Evolutionary conservation across 2,113 vertebrate genomes (phyloP).

Genomic region (Cyprinodon variegatus): DNA sequence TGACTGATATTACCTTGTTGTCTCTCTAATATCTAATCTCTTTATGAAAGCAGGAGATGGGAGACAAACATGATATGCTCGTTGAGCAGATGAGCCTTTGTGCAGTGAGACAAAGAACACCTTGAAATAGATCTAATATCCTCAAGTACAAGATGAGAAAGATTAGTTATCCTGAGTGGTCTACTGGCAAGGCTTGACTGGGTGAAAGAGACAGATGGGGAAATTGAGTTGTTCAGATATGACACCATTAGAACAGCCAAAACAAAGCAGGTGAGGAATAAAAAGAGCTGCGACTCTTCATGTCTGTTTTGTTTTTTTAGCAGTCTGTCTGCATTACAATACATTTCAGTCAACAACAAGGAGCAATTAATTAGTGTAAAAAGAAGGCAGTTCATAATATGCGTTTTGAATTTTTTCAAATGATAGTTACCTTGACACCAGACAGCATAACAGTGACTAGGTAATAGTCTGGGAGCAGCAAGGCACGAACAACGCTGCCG

Average conservation of each 20-base stretch:
- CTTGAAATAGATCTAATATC: slow-evolving; percentile 55
- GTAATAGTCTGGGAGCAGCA: slow-evolving; percentile 94
- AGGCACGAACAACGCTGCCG: slow-evolving; percentile 91
- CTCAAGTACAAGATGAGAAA: slow-evolving; percentile 53
- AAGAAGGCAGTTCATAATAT: background rate
- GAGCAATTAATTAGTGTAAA: no score
- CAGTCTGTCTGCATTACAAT: background rate
- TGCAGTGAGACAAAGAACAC: slow-evolving; percentile 45
- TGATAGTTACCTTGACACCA: slow-evolving; percentile 89
- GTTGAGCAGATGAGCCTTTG: slow-evolving; percentile 28
- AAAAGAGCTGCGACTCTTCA: background rate
- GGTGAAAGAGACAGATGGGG: slow-evolving; percentile 53
- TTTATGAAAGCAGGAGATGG: slow-evolving; percentile 25
- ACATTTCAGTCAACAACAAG: background rate
- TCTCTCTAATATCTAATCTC: slow-evolving; percentile 32
- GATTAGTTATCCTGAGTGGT: slow-evolving; percentile 64
- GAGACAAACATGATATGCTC: slow-evolving; percentile 12
- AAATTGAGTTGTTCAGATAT: slow-evolving; percentile 27
- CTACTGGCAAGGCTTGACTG: slow-evolving; percentile 37
- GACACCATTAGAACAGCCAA: slow-evolving; percentile 29
- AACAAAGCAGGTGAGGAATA: slow-evolving; percentile 3
- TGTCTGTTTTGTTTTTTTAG: background rate
- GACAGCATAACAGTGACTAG: slow-evolving; percentile 97
- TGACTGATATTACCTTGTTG: slow-evolving; percentile 32
- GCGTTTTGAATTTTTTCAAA: background rate